Evolutionary conservation across 2,797 vertebrate species (phyloP).

Genomic region (Allobates femoralis): DNA sequence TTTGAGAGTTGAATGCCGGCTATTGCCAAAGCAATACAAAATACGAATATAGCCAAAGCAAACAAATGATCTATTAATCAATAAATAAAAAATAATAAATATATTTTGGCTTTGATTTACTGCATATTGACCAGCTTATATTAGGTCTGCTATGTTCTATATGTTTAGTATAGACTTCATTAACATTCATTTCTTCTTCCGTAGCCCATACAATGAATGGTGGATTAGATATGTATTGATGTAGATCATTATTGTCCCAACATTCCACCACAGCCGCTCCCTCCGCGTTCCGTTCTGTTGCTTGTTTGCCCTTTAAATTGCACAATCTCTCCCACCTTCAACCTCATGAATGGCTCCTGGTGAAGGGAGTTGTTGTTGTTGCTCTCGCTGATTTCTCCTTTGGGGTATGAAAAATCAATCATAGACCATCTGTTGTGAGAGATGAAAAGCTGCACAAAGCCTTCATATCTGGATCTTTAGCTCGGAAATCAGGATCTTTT

Average conservation of each 20-base stretch:
- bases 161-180: neutral
- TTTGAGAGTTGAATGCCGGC: too few species aligned
- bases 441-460: slow-evolving; percentile 37
- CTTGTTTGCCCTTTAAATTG: slow-evolving; percentile 54
- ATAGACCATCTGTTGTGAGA: slow-evolving; percentile 60
- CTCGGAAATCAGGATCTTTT: slow-evolving; percentile 31
- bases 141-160: neutral
- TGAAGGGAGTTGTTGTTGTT: slow-evolving; percentile 57
- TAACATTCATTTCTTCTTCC: neutral
- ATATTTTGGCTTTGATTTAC: too few species aligned
- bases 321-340: slow-evolving; percentile 57
- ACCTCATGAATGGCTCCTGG: slow-evolving; percentile 60
- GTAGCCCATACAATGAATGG: neutral
- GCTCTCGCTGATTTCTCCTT: slow-evolving; percentile 56
- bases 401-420: slow-evolving; percentile 63
- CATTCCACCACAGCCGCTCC: neutral
- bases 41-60: too few species aligned
- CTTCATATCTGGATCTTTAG: slow-evolving; percentile 45
- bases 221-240: neutral
- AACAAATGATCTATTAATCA: too few species aligned
- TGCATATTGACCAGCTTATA: too few species aligned
- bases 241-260: neutral
- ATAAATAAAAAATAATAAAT: too few species aligned
- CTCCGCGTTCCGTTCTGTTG: neutral
- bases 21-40: too few species aligned